Evolutionary conservation across 2,797 vertebrate species (phyloP).

Genomic region (Premnoplex brunnescens): DNA sequence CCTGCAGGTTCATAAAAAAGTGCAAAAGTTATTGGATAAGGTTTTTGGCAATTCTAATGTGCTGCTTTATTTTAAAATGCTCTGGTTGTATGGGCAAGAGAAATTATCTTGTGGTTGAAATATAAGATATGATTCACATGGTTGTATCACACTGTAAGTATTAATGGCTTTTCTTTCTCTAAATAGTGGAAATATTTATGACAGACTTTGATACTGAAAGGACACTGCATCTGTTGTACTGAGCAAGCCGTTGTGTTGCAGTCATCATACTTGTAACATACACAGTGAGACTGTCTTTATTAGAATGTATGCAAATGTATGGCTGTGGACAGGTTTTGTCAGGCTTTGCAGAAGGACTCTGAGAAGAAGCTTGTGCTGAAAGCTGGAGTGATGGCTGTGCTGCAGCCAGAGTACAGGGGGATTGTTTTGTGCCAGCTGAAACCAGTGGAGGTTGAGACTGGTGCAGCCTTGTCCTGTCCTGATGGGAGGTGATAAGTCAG

Average conservation of each 20-base stretch:
- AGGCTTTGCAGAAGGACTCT: not conserved
- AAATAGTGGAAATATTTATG: not conserved
- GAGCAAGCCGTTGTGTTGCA: not conserved
- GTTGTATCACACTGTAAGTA: not conserved
- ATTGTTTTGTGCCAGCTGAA: not conserved
- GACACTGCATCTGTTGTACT: not conserved
- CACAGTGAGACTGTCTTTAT: not conserved
- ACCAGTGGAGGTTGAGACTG: not conserved
- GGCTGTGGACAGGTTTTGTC: not conserved
- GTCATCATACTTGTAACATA: not conserved
- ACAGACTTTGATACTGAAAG: not conserved
- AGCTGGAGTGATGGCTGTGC: not conserved
- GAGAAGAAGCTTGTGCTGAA: not conserved
- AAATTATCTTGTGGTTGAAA: not conserved
- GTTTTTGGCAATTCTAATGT: not conserved
- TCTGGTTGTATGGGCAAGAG: not conserved
- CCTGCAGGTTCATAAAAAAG: not conserved
- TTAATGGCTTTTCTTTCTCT: not conserved
- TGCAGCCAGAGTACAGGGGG: not conserved
- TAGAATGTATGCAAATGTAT: accelerated
- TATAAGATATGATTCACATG: not conserved
- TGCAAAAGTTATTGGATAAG: not conserved
- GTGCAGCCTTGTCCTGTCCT: not conserved
- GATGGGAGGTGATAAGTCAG: not conserved
- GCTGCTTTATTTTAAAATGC: not conserved